Base-by-base conservation (phyloP, 2,888 invertebrate species). In the Sinodicranocentrus sp. region DNA sequence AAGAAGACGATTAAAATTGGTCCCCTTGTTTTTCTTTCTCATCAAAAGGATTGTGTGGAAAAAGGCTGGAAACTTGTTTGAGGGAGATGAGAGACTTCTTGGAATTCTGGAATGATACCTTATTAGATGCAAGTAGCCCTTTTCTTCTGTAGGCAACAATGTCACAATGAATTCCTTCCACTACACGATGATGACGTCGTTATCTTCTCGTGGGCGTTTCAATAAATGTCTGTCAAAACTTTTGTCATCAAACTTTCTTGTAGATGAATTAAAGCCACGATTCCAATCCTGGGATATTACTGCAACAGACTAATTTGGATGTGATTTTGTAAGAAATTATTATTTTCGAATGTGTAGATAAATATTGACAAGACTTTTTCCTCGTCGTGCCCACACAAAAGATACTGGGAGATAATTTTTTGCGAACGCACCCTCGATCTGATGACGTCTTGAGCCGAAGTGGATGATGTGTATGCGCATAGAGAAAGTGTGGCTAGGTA, bases 401-500 rank as follows among this genome's bases (percentile, higher is more conserved):
- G n/a, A n/a, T n/a, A n/a, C n/a, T n/a, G n/a, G n/a, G n/a, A 33
- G 33, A 33, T 33, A 33, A 3, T 5, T 21, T 21, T 43, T 43
- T 1, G 1, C 43, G 70, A 82, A 72, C 65, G 63, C 52, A 65
- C 70, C 76, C 76, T 48, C 19, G 26, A 76, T 76, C 76, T 82
- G 82, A 82, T 82, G 82, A 82, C 82, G 82, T 82, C 82, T 82
- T 82, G 70, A 65, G 82, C 76, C 82, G 75, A 82, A 68, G 61
- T 52, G 70, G 75, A 75, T 82, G 76, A 82, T 76, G 71, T 82
- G 78, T 76, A 70, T 25, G 82, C 82, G 82, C 82, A 82, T 82
- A 76, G 68, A 65, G 13, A 82, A 73, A 82, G 28, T 44, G 33
- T 33, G 10, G 33, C 5, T 33, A 33, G 33, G 33, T 33, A 33